A percentile compares a stretch with the other conserved stretches of the same genome.
These are phyloP conservation scores for Portevinia maculata DNA, from an alignment of 2,888 invertebrate genomes.

Conservation along the genomic window DNA sequence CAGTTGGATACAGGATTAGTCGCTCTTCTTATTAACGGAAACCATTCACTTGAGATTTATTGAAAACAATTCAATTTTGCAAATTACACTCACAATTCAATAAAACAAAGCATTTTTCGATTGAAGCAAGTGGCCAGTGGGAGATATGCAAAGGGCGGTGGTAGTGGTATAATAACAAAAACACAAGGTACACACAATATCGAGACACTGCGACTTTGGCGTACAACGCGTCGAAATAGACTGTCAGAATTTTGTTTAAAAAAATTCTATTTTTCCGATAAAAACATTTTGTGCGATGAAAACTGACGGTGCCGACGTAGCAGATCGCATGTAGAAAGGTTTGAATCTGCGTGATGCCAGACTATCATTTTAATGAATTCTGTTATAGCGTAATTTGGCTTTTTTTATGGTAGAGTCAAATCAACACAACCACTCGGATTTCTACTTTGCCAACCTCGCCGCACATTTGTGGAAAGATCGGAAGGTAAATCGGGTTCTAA, in stretches of 20 bases:
- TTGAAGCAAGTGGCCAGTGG: not conserved
- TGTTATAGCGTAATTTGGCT: too few species aligned
- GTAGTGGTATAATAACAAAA: slow-evolving; percentile 26
- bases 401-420: too few species aligned
- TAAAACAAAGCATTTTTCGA: slow-evolving; percentile 27
- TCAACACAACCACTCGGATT: too few species aligned
- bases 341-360: slow-evolving; percentile 49
- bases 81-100: slow-evolving; percentile 21
- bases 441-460: too few species aligned
- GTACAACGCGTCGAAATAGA: slow-evolving; percentile 63
- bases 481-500: too few species aligned
- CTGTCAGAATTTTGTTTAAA: slow-evolving; percentile 69
- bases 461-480: too few species aligned
- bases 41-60: slow-evolving; percentile 22
- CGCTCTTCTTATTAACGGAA: slow-evolving; percentile 5
- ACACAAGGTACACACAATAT: not conserved
- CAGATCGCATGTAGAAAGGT: not conserved
- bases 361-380: not conserved
- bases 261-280: slow-evolving; percentile 39
- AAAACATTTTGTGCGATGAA: not conserved
- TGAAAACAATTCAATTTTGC: slow-evolving; percentile 59
- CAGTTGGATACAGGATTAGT: slow-evolving; percentile 1
- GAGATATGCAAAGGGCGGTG: slow-evolving; percentile 18
- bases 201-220: not conserved
- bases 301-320: slow-evolving; percentile 3